phyloP scores from a whole-genome alignment of 2,113 vertebrate genomes.

The Pao palembangensis region DNA sequence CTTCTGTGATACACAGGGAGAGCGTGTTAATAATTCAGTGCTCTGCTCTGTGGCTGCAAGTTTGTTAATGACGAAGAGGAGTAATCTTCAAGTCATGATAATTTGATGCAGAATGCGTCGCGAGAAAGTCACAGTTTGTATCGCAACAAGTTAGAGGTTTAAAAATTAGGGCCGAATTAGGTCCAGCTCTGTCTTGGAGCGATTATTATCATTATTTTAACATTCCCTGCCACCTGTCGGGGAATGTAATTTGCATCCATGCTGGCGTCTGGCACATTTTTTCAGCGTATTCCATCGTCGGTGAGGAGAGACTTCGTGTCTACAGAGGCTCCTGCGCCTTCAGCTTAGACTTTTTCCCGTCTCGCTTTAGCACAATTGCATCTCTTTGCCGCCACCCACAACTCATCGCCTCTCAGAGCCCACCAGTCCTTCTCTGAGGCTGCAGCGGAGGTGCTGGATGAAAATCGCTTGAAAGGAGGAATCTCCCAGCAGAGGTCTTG shows the following conservation, averaged over 20 bases:
- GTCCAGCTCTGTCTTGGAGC: too few species aligned
- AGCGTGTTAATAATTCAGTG: conserved; percentile 68
- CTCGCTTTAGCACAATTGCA: conserved; percentile 53
- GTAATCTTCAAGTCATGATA: conserved; percentile 47
- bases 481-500: conserved; percentile 51
- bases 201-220: too few species aligned
- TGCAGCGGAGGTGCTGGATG: conserved; percentile 41
- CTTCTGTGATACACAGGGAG: conserved; percentile 48
- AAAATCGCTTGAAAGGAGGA: conserved; percentile 46
- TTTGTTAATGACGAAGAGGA: conserved; percentile 55
- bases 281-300: not conserved
- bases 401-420: conserved; percentile 35
- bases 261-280: not conserved
- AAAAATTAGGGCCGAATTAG: not conserved
- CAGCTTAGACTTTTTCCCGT: conserved; percentile 39
- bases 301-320: too few species aligned
- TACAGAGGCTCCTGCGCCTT: conserved; percentile 19
- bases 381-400: conserved; percentile 42
- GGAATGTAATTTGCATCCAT: not conserved
- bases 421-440: conserved; percentile 39
- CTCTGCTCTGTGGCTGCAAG: conserved; percentile 47
- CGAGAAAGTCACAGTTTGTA: conserved; percentile 7
- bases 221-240: too few species aligned
- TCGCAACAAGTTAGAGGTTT: conserved; percentile 11
- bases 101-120: conserved; percentile 54